Base-by-base conservation (phyloP, 1,140 invertebrate genomes). In the Planococcus citri region DNA sequence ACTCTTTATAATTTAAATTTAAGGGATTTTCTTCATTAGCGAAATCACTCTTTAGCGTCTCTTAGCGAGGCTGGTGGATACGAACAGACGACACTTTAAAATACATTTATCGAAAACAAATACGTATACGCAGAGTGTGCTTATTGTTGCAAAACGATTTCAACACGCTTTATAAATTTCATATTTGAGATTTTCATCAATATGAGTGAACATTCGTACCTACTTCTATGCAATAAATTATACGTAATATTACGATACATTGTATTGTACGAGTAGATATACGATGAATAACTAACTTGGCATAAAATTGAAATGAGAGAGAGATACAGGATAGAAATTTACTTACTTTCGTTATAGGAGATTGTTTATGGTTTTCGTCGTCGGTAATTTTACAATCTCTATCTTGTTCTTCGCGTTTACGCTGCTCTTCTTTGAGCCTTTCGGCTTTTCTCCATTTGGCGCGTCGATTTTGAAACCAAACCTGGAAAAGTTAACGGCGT, bases 361-460 rank as follows among this genome's bases (percentile, higher is more conserved):
- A 70, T 29, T 21, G 24, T 29, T 29, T 29, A 24, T 68, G 27
- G 20, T 27, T 29, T 58, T 70, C 37, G 20, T 37, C 38, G 25
- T 64, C 51, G 2, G 70, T 27, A 41, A 68, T 67, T 29, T 64
- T 61, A 69, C 72, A 72, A 22, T 71, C 72, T 69, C 73, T 79
- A 21, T 86, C 85, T 67, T 84, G 84, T 64, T 87, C 88, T 73
- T 92, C 89, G 27, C 90, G 81, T 77, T 91, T 92, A 69, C 89
- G 79, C 77, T 94, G 90, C 77, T 94, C 92, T 76, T 94, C 91
- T 80, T 93, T 92, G 75, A 94, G 82, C 21, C 91, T 82, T 76
- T 94, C 92, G 41, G 89, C 90, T 79, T 96, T 95, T 71, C 93
- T 84, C 91, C 92, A 95, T 80, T 96, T 95, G 33, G 93, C 92